phyloP scores from a whole-genome alignment of 53 echinoderm and acorn worm species.

The Patiria pectinifera region DNA sequence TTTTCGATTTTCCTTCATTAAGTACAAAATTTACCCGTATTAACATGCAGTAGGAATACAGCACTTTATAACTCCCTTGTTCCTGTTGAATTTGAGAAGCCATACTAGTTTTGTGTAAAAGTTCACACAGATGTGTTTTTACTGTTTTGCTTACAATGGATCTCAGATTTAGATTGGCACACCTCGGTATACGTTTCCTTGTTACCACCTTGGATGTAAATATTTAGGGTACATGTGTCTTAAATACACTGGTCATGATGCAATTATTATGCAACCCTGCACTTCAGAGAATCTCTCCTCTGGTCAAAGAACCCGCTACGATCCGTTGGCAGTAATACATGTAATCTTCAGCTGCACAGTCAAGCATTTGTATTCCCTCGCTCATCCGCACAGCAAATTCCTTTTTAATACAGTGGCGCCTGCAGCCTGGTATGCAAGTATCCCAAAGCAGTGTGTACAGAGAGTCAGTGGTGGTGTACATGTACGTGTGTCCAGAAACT shows the following conservation, averaged over 20 bases:
- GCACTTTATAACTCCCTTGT: too few relatives aligned
- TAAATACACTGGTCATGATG: not conserved
- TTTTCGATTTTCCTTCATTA: too few relatives aligned
- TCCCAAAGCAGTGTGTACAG: not conserved
- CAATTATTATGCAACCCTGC: not conserved
- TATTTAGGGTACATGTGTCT: not conserved
- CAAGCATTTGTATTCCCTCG: conserved; percentile 26
- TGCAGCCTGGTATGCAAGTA: not conserved
- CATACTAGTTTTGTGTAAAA: too few relatives aligned
- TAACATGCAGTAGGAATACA: too few relatives aligned
- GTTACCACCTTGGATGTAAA: not conserved
- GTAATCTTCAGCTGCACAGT: conserved; percentile 12
- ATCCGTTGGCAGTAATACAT: not conserved
- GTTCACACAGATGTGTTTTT: not conserved
- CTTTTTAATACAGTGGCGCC: not conserved
- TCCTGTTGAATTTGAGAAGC: too few relatives aligned
- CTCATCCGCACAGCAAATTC: conserved; percentile 15
- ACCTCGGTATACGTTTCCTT: not conserved
- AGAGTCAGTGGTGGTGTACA: too few relatives aligned
- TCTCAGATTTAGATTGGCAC: not conserved
- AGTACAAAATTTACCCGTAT: too few relatives aligned
- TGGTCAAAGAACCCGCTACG: not conserved
- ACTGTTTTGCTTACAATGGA: not conserved
- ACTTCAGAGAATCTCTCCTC: not conserved
- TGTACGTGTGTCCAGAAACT: conserved; percentile 5